Base-by-base conservation (phyloP, 37 sponge, comb jelly and placozoan species). In the Dysidea cf. avara region DNA sequence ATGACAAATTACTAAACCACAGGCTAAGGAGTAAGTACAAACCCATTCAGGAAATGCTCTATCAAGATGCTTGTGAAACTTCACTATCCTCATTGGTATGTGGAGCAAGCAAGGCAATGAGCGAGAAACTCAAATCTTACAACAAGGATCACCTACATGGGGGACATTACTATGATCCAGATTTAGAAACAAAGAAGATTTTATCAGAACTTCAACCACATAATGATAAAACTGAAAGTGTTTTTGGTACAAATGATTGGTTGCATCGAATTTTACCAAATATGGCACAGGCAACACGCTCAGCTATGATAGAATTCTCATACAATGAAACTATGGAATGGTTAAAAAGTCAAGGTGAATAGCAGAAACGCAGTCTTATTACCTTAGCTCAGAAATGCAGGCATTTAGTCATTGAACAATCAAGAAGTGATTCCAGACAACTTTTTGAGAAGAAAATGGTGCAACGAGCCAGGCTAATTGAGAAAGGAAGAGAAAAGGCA, bases 221-320 rank as follows among this genome's bases (percentile, higher is more conserved):
- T 30, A 70, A 70, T 32, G 56, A 70, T 70, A 24, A 32, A 50
- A 70, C 71, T 70, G 71, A 70, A 20, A 53, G 71, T 70, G 71
- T 70, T 14, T 70, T 70, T 53, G 71, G 71, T 30, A 32, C 71
- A 18, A 70, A 70, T 67, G 56, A 70, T 32, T 67, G 68, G 68
- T 26, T 67, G 24, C 21, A 46, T 46, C 32, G 56, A 24, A 51
- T 70, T 36, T 29, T 70, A 12, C 71, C 71, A 21, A 70, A 70
- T 30, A 70, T 70, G 71, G 29, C 71, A 13, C 71, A 53, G 71
- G 49, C 53, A 51, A 70, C 71, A 33, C 54, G 55, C n/a, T 70
- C 71, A 28, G 20, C 56, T 12, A 67, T 67, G 49, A 18, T 67
- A 43, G 46, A 43, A 43, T 43, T 43, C 46, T 43, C 46, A 43